Percentiles rank a stretch among this genome's conserved stretches.
These are phyloP conservation scores for Sitobion miscanthi DNA, from an alignment of 1,140 invertebrate genomes.

Conservation along the genomic window DNA sequence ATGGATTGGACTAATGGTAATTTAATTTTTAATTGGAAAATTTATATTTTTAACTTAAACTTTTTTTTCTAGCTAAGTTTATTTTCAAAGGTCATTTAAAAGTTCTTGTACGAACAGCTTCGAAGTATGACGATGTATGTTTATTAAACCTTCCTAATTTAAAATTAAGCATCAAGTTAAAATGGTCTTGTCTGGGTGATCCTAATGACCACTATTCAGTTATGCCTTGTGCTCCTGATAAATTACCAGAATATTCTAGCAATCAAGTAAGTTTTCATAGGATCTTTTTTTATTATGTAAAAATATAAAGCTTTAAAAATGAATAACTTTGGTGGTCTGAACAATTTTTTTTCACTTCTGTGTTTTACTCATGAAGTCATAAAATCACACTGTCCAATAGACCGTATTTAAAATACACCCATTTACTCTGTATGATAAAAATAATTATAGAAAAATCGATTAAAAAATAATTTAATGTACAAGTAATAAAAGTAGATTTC, in stretches of 20 bases:
- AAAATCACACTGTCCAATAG: too few species aligned
- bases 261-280: conserved; percentile 74
- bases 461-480: too few species aligned
- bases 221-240: conserved; percentile 94
- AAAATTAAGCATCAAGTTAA: conserved; percentile 78
- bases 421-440: too few species aligned
- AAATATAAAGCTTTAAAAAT: too few species aligned
- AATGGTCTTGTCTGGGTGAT: conserved; percentile 91
- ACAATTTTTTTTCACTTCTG: not conserved
- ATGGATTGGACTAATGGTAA: conserved; percentile 95
- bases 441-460: too few species aligned
- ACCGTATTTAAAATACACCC: too few species aligned
- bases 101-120: conserved; percentile 92
- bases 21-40: conserved; percentile 57
- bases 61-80: conserved; percentile 72
- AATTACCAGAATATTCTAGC: conserved; percentile 95
- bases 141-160: conserved; percentile 90
- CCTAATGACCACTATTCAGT: conserved; percentile 96
- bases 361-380: too few species aligned
- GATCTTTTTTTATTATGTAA: not conserved
- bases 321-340: not conserved
- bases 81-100: conserved; percentile 85
- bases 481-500: too few species aligned
- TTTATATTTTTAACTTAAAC: not conserved
- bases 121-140: conserved; percentile 97